Percentiles rank a stretch among this genome's conserved stretches.
Conservation (phyloP, 1,140 invertebrate genomes). For the Ceratitis capitata region DNA sequence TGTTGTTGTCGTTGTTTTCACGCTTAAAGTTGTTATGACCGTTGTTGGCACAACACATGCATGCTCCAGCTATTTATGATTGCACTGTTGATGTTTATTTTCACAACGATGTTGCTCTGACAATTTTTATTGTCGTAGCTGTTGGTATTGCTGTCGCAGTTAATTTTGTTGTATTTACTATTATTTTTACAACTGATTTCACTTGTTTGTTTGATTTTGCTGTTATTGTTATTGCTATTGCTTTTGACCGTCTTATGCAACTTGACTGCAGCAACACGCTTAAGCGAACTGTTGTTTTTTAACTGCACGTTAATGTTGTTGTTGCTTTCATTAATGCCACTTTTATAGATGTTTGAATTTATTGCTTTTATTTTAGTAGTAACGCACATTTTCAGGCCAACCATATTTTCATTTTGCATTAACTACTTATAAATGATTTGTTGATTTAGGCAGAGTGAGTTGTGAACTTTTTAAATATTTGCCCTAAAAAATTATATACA, state of each 20-base stretch:
- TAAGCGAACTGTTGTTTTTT: not conserved
- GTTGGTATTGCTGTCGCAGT: not conserved
- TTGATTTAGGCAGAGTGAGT: not conserved
- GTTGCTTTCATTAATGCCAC: not conserved
- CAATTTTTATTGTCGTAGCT: not conserved
- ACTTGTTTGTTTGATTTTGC: not conserved
- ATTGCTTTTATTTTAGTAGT: not conserved
- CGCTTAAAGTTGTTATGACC: not conserved
- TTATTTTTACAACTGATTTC: not conserved
- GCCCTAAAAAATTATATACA: not conserved
- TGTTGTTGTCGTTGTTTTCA: not conserved
- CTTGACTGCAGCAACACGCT: not conserved
- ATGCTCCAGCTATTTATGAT: not conserved
- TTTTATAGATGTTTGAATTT: not conserved
- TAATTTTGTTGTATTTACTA: not conserved
- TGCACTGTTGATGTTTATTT: not conserved
- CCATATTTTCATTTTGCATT: not conserved
- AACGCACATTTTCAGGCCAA: slow-evolving; percentile 11
- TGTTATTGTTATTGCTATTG: not conserved
- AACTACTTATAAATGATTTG: not conserved
- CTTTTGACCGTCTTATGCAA: not conserved
- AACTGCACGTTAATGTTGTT: not conserved
- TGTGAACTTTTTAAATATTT: not conserved
- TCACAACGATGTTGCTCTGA: not conserved
- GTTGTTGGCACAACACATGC: not conserved